phyloP scores from a whole-genome alignment of 2,797 vertebrate genomes.

The Pitangus sulphuratus region DNA sequence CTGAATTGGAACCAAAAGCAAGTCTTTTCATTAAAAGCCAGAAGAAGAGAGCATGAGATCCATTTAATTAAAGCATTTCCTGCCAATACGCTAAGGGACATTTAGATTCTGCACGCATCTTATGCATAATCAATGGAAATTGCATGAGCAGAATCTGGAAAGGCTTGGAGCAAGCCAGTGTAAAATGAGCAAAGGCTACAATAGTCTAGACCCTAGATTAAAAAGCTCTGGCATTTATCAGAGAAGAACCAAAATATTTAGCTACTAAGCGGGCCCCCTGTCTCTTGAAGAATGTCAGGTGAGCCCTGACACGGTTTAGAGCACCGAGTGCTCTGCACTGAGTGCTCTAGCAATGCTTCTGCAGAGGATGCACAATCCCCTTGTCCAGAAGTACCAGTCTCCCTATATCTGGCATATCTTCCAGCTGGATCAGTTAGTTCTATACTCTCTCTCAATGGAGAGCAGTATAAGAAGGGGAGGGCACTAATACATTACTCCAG shows the following conservation, averaged over 20 bases:
- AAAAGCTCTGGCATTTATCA: not conserved
- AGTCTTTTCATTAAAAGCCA: conserved; percentile 38
- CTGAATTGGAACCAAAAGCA: conserved; percentile 23
- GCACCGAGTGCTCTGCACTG: not conserved
- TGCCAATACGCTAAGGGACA: not conserved
- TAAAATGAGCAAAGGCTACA: not conserved
- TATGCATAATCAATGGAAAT: conserved; percentile 16
- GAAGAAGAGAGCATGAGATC: not conserved
- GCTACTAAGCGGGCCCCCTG: not conserved
- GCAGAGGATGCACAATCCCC: not conserved
- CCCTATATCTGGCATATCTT: not conserved
- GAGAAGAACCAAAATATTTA: not conserved
- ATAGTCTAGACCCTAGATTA: not conserved
- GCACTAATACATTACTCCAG: not conserved
- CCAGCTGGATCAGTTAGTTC: not conserved
- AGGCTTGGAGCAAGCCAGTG: not conserved
- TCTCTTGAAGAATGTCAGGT: not conserved
- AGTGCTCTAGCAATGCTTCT: not conserved
- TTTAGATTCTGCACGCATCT: not conserved
- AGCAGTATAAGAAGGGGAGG: not conserved
- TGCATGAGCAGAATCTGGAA: not conserved
- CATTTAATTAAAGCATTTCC: conserved; percentile 41
- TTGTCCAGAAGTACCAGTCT: not conserved
- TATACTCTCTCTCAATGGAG: not conserved
- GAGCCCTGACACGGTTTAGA: not conserved